Evolutionary conservation across 2,797 vertebrate species (phyloP).

Genomic region (Lagorchestes hirsutus): DNA sequence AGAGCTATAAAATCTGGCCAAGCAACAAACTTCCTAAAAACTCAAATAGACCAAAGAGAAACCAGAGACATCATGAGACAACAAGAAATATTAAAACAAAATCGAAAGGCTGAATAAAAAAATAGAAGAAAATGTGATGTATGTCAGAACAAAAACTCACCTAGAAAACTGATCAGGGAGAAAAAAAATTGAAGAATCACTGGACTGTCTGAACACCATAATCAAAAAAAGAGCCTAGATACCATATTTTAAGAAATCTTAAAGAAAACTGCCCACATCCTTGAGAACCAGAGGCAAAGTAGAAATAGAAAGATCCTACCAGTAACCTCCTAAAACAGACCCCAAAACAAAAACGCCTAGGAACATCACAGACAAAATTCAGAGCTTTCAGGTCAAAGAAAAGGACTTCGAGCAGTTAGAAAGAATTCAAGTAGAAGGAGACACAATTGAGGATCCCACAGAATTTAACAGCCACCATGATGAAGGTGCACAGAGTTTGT

Average conservation of each 20-base stretch:
- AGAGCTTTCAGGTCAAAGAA: neutral
- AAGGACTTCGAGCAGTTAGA: neutral
- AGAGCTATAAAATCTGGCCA: neutral
- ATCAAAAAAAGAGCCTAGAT: neutral
- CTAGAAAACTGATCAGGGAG: neutral
- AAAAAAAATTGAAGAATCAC: neutral
- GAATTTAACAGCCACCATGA: neutral
- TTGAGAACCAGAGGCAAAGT: neutral
- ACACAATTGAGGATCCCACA: neutral
- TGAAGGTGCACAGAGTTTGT: neutral
- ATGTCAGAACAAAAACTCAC: neutral
- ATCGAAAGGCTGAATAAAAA: neutral
- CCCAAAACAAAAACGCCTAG: neutral
- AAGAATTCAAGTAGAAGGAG: neutral
- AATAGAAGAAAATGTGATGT: neutral
- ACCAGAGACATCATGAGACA: neutral
- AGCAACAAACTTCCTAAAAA: neutral
- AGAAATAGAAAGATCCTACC: neutral
- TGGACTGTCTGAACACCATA: neutral
- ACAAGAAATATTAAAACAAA: neutral
- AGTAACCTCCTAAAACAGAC: neutral
- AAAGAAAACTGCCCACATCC: neutral
- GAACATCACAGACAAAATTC: neutral
- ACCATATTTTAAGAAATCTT: neutral
- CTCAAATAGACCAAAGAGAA: neutral